Conservation (phyloP, 2,888 invertebrate genomes). For the Idaea straminata region DNA sequence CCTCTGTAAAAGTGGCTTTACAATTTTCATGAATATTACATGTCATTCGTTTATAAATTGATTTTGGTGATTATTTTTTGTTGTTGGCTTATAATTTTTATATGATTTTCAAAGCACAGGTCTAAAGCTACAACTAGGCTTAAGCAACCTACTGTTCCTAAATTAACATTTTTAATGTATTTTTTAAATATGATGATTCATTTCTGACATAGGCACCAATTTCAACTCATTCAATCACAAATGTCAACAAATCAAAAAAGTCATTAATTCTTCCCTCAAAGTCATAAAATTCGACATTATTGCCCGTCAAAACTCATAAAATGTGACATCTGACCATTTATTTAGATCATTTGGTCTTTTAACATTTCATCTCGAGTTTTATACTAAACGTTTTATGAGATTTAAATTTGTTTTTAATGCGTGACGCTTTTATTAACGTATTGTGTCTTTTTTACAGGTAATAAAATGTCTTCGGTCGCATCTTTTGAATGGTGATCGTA, state of each 20-base stretch:
- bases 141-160: too few relatives aligned
- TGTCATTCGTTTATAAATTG: too few relatives aligned
- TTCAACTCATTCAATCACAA: not conserved
- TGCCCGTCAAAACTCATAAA: not conserved
- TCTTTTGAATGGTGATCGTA: not conserved
- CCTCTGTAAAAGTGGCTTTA: too few relatives aligned
- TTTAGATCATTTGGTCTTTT: not conserved
- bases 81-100: too few relatives aligned
- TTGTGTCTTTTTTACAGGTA: constrained; percentile 18
- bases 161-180: too few relatives aligned
- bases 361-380: not conserved
- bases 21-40: too few relatives aligned
- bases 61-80: too few relatives aligned
- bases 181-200: too few relatives aligned
- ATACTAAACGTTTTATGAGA: constrained; percentile 8
- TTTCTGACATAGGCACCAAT: not conserved
- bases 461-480: constrained; percentile 6
- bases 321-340: not conserved
- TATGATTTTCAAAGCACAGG: too few relatives aligned
- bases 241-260: not conserved
- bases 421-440: constrained; percentile 16
- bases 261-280: not conserved
- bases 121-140: too few relatives aligned
- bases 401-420: constrained; percentile 14
- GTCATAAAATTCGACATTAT: not conserved